Evolutionary conservation across 2,113 vertebrate species (phyloP).

Genomic region (Epinephelus cyanopodus): DNA sequence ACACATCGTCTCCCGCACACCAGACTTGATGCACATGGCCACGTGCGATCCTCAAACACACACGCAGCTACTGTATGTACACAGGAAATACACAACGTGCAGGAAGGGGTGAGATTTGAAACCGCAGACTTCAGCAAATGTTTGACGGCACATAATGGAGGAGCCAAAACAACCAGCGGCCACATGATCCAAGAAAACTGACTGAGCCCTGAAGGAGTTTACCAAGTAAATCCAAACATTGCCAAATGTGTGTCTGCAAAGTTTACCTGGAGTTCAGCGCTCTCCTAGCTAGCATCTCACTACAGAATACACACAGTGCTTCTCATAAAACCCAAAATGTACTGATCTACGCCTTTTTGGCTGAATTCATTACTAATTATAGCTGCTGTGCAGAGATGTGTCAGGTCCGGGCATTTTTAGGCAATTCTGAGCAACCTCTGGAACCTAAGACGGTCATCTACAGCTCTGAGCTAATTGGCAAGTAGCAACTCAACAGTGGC

Average conservation of each 20-base stretch:
- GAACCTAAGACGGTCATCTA: too few species aligned
- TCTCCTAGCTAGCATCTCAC: neutral
- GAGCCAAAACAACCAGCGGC: slow-evolving; percentile 52
- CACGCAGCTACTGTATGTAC: neutral
- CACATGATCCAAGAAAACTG: slow-evolving; percentile 36
- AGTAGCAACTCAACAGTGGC: too few species aligned
- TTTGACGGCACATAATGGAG: slow-evolving; percentile 50
- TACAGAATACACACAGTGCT: neutral
- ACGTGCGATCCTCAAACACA: slow-evolving; percentile 5
- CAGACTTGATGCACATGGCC: neutral
- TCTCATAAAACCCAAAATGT: neutral
- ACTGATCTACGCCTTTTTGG: neutral
- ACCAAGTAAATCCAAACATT: slow-evolving; percentile 41
- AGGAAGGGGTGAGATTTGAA: slow-evolving; percentile 16
- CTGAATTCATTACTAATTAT: neutral
- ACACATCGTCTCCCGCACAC: neutral
- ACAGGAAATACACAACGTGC: neutral
- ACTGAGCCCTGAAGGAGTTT: slow-evolving; percentile 22
- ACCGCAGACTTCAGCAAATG: slow-evolving; percentile 40
- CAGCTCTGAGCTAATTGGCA: too few species aligned
- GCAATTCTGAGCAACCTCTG: too few species aligned
- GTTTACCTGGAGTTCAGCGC: slow-evolving; percentile 21
- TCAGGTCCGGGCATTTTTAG: too few species aligned
- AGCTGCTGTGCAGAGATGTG: too few species aligned
- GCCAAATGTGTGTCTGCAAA: slow-evolving; percentile 52